Evolutionary conservation across 1,140 invertebrate species (phyloP), one percentile per base, ranked within the genome.

Genomic region (Camponotus floridanus): DNA sequence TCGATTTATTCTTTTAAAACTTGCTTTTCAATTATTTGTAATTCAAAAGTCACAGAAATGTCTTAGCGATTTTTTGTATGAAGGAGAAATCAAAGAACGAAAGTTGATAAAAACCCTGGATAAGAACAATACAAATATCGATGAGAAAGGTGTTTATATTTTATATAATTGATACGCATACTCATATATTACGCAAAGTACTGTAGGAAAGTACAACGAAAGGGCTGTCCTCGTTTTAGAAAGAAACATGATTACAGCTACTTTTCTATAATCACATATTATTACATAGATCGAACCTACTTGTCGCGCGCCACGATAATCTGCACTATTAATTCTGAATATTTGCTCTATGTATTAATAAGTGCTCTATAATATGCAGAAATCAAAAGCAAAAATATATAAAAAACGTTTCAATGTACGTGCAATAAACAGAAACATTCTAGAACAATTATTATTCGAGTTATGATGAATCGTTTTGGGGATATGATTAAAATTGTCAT

Each of bases 161-260:
- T 26, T 51, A 55, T 36, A 33, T 55, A 33, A 71, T 18, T 33
- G 31, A 2, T 33, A 55, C 1, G 42, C 42, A 45, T 9, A 45
- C 9, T 26, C 26, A 9, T 11, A 11, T 55, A 31, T 55, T 26
- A 3, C 18, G 31, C 8, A 11, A 73, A 61, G 18, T 9, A 15
- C 13, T 5, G 45, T 61, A 55, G n/a, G 48, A 83, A 61, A 33
- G 55, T 81, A 81, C 55, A 81, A 36, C 39, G 8, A 73, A 73
- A 73, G 3, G 39, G 36, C 6, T 8, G 65, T 45, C 18, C 39
- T n/a, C 5, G 39, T 73, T 61, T 73, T 42, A 31, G 15, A 42
- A 26, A 83, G 42, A 81, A 71, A 71, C 61, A 71, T 45, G n/a
- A 73, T 73, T 61, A 55, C 6, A 73, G 70, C 31, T n/a, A 13